Base-by-base conservation (phyloP, 2,888 invertebrate species). In the Lochmaea crataegi region DNA sequence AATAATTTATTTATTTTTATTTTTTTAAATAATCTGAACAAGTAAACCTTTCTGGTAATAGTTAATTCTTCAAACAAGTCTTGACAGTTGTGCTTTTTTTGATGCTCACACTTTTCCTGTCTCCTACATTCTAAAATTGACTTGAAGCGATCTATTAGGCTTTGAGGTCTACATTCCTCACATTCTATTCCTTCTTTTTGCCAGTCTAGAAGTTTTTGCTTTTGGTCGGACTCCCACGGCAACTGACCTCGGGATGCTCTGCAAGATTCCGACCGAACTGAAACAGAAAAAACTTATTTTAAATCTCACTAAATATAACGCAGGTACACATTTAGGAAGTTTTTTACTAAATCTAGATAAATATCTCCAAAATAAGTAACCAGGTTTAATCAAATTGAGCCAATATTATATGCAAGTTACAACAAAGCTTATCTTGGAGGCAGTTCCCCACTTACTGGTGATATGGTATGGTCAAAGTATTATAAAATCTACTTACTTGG, bases 221-320 rank as follows among this genome's bases (percentile, higher is more conserved):
- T 51, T 45, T 65, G 45, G 26, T 65, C 65, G 12, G 41, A 71
- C 56, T 82, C 81, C 82, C 82, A 81, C 2, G 81, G 80, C 64
- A 82, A 75, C 26, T 77, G 76, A 0, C 76, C 78, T 48, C 81
- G 18, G 18, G n/a, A 6, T 18, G 16, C 4, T 18, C 16, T 53
- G 18, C 53, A 53, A 10, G 53, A 53, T 53, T 18, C 53, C 18
- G 53, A 16, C 18, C 53, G 53, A 53, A 16, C 53, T 53, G 16
- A 53, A 53, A 53, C 53, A 9, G 53, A 53, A 53, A 48, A 10
- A 14, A 12, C 4, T 26, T 26, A 4, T 26, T 26, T n/a, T 69
- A 63, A 16, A 14, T 53, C 18, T 41, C n/a, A n/a, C n/a, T n/a
- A n/a, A n/a, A n/a, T n/a, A n/a, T n/a, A n/a, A n/a, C n/a, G n/a